Conservation (phyloP, 2,888 invertebrate species). For the Helobdella robusta region DNA sequence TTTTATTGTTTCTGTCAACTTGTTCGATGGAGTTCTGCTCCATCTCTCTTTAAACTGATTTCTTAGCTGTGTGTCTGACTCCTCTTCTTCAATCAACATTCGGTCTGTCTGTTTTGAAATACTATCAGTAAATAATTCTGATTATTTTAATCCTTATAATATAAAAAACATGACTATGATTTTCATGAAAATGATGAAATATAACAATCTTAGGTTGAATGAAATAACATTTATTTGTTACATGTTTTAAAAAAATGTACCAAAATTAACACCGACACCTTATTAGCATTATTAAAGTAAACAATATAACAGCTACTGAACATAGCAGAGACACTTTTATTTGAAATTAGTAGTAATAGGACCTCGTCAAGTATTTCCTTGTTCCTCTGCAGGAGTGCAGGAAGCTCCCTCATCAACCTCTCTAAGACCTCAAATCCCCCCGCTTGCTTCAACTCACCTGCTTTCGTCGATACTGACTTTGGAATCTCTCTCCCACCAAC, state of each 20-base stretch:
- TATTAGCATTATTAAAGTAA: no score
- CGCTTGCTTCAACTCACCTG: constrained; percentile 63
- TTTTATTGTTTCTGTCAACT: constrained; percentile 71
- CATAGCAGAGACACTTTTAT: no score
- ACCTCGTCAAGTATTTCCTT: constrained; percentile 88
- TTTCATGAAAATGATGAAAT: no score
- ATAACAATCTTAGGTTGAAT: no score
- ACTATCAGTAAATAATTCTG: no score
- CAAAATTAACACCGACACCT: no score
- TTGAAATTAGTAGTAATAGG: no score
- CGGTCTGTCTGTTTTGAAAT: constrained; percentile 45
- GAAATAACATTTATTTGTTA: no score
- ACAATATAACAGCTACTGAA: no score
- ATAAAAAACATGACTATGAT: no score
- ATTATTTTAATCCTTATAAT: no score
- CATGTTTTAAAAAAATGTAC: no score
- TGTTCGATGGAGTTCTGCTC: constrained; percentile 76
- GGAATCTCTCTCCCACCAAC: constrained; percentile 64
- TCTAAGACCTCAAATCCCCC: constrained; percentile 69
- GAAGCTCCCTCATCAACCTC: constrained; percentile 71
- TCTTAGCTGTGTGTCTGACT: constrained; percentile 76
- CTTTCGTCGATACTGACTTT: constrained; percentile 76
- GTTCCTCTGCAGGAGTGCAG: constrained; percentile 79
- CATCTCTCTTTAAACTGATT: constrained; percentile 84
- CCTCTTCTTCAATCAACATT: constrained; percentile 77